These are phyloP conservation scores for Delichon dasypus DNA, from an alignment of 2,797 vertebrate genomes.

Conservation along the genomic window DNA sequence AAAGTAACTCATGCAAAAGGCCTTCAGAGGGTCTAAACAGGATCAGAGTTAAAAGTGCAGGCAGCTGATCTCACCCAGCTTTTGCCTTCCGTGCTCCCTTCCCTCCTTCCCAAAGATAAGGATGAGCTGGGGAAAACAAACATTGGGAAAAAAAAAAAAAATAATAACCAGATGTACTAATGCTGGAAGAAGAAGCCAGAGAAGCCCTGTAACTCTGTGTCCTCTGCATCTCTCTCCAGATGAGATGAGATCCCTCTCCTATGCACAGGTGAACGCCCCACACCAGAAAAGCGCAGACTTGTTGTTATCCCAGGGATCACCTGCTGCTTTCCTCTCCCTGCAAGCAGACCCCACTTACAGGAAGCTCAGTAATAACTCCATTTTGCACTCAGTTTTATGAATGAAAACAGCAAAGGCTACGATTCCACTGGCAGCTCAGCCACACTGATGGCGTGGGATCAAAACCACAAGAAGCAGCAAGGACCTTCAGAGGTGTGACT, in stretches of 20 bases:
- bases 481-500: neutral
- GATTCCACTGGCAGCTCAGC: neutral
- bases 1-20: constrained; percentile 64
- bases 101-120: neutral
- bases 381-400: fast-evolving
- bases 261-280: fast-evolving
- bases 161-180: neutral
- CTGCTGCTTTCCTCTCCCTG: neutral
- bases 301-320: too few species aligned
- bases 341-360: neutral
- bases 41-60: constrained; percentile 31
- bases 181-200: neutral
- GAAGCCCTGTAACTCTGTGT: neutral
- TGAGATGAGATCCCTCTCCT: fast-evolving
- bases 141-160: neutral
- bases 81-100: neutral
- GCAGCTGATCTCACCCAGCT: neutral
- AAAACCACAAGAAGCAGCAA: neutral
- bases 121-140: neutral
- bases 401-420: fast-evolving
- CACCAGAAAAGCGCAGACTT: neutral
- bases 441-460: fast-evolving
- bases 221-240: neutral
- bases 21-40: constrained; percentile 36
- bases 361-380: fast-evolving